A percentile compares a stretch with the other conserved stretches of the same genome.
phyloP scores from a whole-genome alignment of 2,888 invertebrate genomes.

The Noctua pronuba region DNA sequence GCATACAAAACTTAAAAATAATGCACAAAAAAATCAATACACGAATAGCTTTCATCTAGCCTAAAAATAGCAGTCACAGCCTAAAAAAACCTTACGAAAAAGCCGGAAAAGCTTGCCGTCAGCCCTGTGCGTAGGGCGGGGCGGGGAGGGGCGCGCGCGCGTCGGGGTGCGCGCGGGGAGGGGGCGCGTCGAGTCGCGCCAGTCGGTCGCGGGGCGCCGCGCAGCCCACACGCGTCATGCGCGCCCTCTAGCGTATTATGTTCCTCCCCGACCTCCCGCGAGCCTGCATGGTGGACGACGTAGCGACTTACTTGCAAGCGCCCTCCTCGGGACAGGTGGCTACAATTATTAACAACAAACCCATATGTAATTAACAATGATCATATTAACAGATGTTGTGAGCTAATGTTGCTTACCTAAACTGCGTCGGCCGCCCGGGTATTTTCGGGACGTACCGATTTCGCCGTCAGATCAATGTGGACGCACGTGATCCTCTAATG shows the following conservation, averaged over 20 bases:
- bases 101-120: constrained; percentile 78
- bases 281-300: constrained; percentile 99
- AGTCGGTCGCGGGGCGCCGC: constrained; percentile 90
- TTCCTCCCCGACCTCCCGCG: constrained; percentile 98
- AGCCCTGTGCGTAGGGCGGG: constrained; percentile 81
- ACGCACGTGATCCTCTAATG: constrained; percentile 80
- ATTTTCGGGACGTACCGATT: constrained; percentile 86
- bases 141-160: constrained; percentile 69
- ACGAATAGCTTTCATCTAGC: constrained; percentile 59
- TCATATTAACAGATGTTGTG: constrained; percentile 91
- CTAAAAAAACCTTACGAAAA: constrained; percentile 59
- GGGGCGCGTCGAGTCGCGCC: constrained; percentile 74
- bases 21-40: constrained; percentile 55
- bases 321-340: constrained; percentile 98
- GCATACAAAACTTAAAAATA: constrained; percentile 8
- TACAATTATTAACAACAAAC: constrained; percentile 90
- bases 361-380: constrained; percentile 91
- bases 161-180: constrained; percentile 65
- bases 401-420: constrained; percentile 89
- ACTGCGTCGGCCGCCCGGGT: constrained; percentile 88
- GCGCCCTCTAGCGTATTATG: constrained; percentile 91
- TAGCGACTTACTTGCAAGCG: constrained; percentile 98
- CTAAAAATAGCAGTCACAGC: constrained; percentile 52
- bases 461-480: constrained; percentile 81
- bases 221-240: constrained; percentile 88